Base-by-base conservation (phyloP, 2,797 vertebrate genomes). In the Sciaenops ocellatus region DNA sequence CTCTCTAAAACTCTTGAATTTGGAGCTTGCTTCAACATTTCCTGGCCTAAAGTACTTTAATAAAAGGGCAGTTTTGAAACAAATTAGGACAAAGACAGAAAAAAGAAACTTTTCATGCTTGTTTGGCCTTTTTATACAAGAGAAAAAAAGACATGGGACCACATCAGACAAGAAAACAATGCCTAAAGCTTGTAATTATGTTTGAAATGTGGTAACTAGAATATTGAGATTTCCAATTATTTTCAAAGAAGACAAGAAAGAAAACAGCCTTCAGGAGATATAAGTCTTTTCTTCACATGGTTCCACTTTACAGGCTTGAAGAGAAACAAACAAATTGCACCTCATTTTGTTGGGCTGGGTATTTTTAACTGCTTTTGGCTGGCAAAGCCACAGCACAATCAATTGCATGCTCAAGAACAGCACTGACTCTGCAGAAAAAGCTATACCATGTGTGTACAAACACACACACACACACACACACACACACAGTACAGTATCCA, bases 241-340 rank as follows among this genome's bases (percentile, higher is more conserved):
- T 94, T 90, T 88, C 79, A 91, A 85, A 88, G 75, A 87, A 82
- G 84, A 89, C 75, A 77, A 91, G 83, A 84, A 85, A 79, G 67
- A 88, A 87, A 85, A 72, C 62, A 80, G 87, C 83, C 89, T 92
- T 87, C 70, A 80, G 75, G 87, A 93, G 91, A 93, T 92, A 93
- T 87, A 90, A 89, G 91, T 82, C 90, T 83, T 48, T 79, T 73
- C 90, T 90, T 94, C 95, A 95, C 92, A 94, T 95, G 93, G 92
- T 95, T 95, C 94, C 93, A 94, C 93, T 95, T 95, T 94, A 92
- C 90, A 90, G 91, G 88, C 92, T 92, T 90, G 82, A 95, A 93
- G 90, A 95, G 94, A 95, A 95, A 95, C 94, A 94, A 96, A 95
- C 95, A 95, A 95, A 95, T 95, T 96, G 94, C 94, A 94, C 90